These are phyloP conservation scores for Eulemur rufifrons DNA, from an alignment of 2,113 vertebrate species.

Conservation along the genomic window DNA sequence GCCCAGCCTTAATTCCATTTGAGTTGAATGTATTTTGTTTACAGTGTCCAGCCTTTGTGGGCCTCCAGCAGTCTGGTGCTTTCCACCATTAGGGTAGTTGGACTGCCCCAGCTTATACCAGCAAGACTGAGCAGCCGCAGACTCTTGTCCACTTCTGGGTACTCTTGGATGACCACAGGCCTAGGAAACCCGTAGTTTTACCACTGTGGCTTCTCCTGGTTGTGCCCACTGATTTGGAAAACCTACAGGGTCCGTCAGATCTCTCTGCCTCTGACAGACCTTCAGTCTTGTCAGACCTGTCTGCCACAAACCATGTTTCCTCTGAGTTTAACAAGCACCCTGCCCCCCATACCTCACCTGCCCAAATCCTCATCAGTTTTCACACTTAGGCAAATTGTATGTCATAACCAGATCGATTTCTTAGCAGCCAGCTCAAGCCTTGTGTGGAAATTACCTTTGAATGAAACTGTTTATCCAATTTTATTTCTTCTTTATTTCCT, in stretches of 20 bases:
- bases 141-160: neutral
- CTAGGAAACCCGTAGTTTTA: neutral
- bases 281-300: neutral
- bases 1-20: no score
- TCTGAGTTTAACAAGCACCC: neutral
- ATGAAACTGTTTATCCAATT: neutral
- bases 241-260: neutral
- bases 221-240: neutral
- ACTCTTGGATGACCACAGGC: neutral
- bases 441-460: conserved; percentile 1
- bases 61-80: neutral
- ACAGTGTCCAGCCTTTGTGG: neutral
- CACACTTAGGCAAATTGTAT: neutral
- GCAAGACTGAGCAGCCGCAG: neutral
- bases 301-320: neutral
- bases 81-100: neutral
- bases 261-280: neutral
- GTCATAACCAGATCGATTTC: neutral
- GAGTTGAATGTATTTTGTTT: neutral
- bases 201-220: neutral
- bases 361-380: neutral
- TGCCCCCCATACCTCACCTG: neutral
- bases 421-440: neutral
- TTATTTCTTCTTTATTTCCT: neutral
- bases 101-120: neutral